These are phyloP conservation scores for Drosophila neocordata DNA, from an alignment of 1,140 invertebrate genomes.

Conservation along the genomic window DNA sequence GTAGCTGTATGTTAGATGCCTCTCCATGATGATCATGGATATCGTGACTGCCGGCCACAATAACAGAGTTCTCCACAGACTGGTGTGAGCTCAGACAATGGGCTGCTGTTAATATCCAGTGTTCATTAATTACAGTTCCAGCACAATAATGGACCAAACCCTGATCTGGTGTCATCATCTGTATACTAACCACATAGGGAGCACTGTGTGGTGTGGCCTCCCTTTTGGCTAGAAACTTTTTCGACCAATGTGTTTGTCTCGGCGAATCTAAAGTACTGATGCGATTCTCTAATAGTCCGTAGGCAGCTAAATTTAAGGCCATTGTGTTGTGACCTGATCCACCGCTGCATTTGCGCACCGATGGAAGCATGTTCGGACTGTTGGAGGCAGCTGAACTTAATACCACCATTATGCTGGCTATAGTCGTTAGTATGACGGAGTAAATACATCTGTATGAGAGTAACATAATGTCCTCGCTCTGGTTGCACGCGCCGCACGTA, in stretches of 20 bases:
- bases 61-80: constrained; percentile 64
- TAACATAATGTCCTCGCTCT: constrained; percentile 72
- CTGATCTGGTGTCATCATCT: constrained; percentile 68
- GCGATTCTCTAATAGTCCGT: constrained; percentile 70
- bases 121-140: constrained; percentile 76
- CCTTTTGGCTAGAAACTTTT: constrained; percentile 74
- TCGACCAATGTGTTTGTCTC: constrained; percentile 65
- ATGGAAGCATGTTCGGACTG: constrained; percentile 41
- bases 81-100: constrained; percentile 73
- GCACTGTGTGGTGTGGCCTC: constrained; percentile 76
- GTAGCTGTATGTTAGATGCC: constrained; percentile 61
- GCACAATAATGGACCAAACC: constrained; percentile 78
- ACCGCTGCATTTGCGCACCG: constrained; percentile 58
- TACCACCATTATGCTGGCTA: constrained; percentile 75
- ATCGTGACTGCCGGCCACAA: constrained; percentile 77
- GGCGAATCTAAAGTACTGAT: constrained; percentile 64
- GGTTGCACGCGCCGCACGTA: constrained; percentile 72
- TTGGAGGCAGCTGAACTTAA: constrained; percentile 58
- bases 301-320: constrained; percentile 56
- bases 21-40: constrained; percentile 60
- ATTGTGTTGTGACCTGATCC: constrained; percentile 38
- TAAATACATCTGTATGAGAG: constrained; percentile 69
- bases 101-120: constrained; percentile 80
- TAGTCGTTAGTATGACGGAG: constrained; percentile 64
- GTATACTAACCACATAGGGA: constrained; percentile 81